A percentile compares a stretch with the other conserved stretches of the same genome.
Conservation (phyloP, 1,140 invertebrate species). For the Drosophila kurseongensis region DNA sequence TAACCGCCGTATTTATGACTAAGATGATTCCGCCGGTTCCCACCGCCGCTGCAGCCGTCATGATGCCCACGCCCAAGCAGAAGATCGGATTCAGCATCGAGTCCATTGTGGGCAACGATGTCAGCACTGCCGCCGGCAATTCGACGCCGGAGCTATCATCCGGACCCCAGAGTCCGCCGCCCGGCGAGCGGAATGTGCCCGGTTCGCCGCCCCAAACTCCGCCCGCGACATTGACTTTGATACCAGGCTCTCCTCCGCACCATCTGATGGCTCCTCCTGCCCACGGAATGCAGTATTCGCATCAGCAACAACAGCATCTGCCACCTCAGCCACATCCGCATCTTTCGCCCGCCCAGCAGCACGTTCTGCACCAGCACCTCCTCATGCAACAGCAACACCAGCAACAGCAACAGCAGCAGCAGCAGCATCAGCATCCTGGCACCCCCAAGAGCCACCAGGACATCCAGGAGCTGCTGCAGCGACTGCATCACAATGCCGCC, state of each 20-base stretch:
- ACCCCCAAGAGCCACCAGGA: conserved; percentile 73
- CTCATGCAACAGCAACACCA: conserved; percentile 70
- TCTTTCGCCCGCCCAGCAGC: conserved; percentile 75
- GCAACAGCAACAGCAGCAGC: conserved; percentile 70
- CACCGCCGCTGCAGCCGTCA: conserved; percentile 85
- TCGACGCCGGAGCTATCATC: conserved; percentile 33
- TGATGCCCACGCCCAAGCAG: conserved; percentile 96
- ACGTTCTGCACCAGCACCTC: conserved; percentile 70
- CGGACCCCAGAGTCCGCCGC: conserved; percentile 49
- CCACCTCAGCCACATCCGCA: conserved; percentile 57
- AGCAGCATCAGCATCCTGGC: conserved; percentile 66
- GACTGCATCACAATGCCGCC: conserved; percentile 74
- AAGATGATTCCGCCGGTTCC: conserved; percentile 85
- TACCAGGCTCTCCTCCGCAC: conserved; percentile 64
- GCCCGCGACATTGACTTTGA: conserved; percentile 51
- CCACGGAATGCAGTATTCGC: conserved; percentile 53
- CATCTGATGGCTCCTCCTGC: conserved; percentile 61
- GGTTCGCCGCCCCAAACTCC: conserved; percentile 78
- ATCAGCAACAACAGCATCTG: conserved; percentile 17
- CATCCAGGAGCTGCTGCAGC: conserved; percentile 77
- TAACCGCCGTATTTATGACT: conserved; percentile 84
- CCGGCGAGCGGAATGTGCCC: conserved; percentile 63
- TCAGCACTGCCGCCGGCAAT: conserved; percentile 52
- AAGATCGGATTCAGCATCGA: conserved; percentile 98
- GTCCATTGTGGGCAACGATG: conserved; percentile 92